Evolutionary conservation across 2,797 vertebrate species (phyloP), one percentile per base, ranked within the genome.

Genomic region (Meda fulgida): DNA sequence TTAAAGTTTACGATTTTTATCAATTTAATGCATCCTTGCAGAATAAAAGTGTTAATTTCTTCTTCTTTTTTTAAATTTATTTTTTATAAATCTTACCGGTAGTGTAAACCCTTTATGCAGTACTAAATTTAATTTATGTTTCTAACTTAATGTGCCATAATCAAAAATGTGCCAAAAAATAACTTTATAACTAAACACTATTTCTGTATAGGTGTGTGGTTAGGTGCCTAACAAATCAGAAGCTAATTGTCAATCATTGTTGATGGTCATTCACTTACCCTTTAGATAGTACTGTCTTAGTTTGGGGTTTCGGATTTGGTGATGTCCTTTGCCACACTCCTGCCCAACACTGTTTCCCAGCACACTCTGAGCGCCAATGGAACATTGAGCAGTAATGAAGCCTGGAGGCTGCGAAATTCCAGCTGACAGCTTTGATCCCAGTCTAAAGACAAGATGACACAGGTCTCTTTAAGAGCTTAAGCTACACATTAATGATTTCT

Each of bases 271-370:
- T 43, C n/a, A 18, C 81, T 26, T 87, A 96, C 95, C 95, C 93
- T 93, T 93, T 13, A 96, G 91, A 90, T 96, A 96, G 91, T 96
- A 96, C 90, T 94, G 94, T 34, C 95, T 92, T 81, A 96, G 93
- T 87, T 92, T 94, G 60, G 95, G 95, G 92, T 96, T 96, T 84
- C 95, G 92, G 86, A 96, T 96, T 91, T 95, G 95, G 90, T 92
- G 89, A 14, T 92, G 91, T 38, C 89, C 90, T 58, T 69, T 60
- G 0, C 65, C 4, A 13, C 84, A 85, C 36, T 89, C 91, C 40
- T 19, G 76, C 40, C 71, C 86, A 40, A 65, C 72, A 76, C 21
- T 60, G 7, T 51, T 66, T 9, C 43, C 55, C 38, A 72, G 4
- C 34, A 38, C 19, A 88, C 76, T 88, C 82, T 84, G 85, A 69